Evolutionary conservation across 2,888 invertebrate species (phyloP).

Genomic region (Chaitophorus viminalis): DNA sequence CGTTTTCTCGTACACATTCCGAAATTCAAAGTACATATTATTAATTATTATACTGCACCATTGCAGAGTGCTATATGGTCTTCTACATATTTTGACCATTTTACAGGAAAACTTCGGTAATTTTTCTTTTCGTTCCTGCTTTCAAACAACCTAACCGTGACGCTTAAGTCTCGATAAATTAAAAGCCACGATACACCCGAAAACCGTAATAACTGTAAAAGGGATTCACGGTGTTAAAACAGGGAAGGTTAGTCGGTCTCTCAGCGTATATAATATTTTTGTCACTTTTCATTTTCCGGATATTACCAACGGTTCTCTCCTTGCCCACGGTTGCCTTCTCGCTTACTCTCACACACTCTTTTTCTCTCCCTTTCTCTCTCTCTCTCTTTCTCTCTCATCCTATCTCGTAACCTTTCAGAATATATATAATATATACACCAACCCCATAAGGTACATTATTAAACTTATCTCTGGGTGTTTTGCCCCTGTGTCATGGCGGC

Average conservation of each 20-base stretch:
- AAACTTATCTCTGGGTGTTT: conserved; percentile 39
- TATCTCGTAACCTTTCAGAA: not conserved
- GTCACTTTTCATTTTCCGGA: conserved; percentile 22
- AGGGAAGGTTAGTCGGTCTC: not conserved
- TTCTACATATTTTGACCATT: not conserved
- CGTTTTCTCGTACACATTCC: not conserved
- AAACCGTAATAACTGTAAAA: conserved; percentile 36
- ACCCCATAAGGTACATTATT: conserved; percentile 20
- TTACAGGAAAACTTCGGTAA: conserved; percentile 23
- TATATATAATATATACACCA: not conserved
- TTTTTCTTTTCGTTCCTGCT: conserved; percentile 13
- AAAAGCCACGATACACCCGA: conserved; percentile 1
- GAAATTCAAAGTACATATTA: not conserved
- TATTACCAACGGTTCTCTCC: not conserved
- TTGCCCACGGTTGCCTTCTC: not conserved
- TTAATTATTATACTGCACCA: not conserved
- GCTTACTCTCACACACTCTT: not conserved
- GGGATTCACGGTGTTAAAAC: not conserved
- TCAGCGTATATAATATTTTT: conserved; percentile 17
- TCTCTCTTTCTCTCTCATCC: not conserved
- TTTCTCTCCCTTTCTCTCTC: not conserved
- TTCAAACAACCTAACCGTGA: conserved; percentile 13
- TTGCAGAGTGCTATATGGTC: not conserved
- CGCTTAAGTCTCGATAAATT: conserved; percentile 40
- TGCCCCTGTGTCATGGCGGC: not conserved